phyloP scores from a whole-genome alignment of 2,797 vertebrate genomes.

The Gallirallus australis region DNA sequence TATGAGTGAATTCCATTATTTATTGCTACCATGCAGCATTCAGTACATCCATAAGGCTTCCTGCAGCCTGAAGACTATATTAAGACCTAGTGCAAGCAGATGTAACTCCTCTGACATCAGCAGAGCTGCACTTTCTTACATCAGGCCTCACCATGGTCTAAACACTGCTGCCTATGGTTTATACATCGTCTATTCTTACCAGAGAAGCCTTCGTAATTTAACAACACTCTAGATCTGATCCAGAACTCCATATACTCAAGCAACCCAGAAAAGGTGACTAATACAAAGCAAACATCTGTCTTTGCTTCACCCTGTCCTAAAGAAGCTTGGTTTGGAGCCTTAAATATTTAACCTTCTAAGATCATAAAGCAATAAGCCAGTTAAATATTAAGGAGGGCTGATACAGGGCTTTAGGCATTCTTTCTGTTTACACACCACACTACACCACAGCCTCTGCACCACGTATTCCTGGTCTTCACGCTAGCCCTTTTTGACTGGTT shows the following conservation, averaged over 20 bases:
- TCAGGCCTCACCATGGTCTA: neutral
- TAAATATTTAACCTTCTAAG: neutral
- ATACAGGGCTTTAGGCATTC: neutral
- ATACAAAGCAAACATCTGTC: neutral
- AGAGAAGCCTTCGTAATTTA: neutral
- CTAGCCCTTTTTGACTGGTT: neutral
- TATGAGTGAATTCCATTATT: constrained; percentile 16
- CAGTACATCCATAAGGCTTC: neutral
- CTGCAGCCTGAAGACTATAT: constrained; percentile 31
- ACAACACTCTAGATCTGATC: neutral
- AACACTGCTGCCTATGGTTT: neutral
- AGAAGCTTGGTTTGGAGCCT: neutral
- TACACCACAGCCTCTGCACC: neutral
- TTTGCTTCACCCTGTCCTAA: neutral
- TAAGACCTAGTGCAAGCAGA: constrained; percentile 11
- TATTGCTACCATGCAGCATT: neutral
- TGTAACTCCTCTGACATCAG: constrained; percentile 20
- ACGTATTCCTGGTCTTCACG: neutral
- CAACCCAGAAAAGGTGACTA: neutral
- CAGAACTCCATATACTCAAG: neutral
- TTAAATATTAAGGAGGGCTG: neutral
- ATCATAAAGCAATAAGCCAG: neutral
- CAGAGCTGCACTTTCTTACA: neutral
- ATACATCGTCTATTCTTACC: neutral
- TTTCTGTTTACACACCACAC: neutral